Evolutionary conservation across 2,113 vertebrate species (phyloP).

Genomic region (Festucalex cinctus): DNA sequence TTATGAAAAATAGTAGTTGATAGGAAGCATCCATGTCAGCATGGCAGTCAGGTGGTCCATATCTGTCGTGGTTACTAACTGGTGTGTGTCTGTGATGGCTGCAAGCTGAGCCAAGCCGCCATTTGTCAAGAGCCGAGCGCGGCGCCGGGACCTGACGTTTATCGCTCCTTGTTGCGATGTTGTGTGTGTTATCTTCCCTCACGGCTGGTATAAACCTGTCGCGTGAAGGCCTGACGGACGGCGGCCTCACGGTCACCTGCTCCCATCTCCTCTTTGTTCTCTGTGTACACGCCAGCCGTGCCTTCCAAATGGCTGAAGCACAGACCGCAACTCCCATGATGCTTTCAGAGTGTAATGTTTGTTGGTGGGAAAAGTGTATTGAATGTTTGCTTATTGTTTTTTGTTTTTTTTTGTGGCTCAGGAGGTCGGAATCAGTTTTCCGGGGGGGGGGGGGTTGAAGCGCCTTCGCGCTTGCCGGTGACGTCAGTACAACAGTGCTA

Average conservation of each 20-base stretch:
- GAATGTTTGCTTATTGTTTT: constrained; percentile 9
- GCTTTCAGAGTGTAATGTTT: constrained; percentile 9
- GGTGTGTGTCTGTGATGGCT: constrained; percentile 23
- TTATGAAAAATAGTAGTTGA: no score
- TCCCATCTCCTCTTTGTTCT: constrained; percentile 4
- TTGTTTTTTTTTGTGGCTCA: constrained; percentile 34
- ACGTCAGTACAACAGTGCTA: no score
- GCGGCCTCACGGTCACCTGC: constrained; percentile 14
- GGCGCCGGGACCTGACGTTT: constrained; percentile 42
- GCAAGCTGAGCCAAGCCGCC: constrained; percentile 38
- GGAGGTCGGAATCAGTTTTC: constrained; percentile 47
- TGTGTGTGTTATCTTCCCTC: constrained; percentile 38
- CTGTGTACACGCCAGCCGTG: constrained; percentile 5
- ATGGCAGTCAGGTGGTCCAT: constrained; percentile 4
- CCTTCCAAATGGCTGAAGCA: not conserved
- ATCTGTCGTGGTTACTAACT: not conserved
- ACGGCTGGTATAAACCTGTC: constrained; percentile 56
- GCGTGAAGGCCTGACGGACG: constrained; percentile 32
- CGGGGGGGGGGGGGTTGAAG: no score
- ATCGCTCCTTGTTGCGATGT: constrained; percentile 44
- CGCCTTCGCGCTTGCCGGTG: no score
- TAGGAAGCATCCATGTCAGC: not conserved
- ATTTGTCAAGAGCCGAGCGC: constrained; percentile 52
- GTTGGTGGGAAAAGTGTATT: no score
- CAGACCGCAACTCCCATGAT: constrained; percentile 17